phyloP scores from a whole-genome alignment of 2,797 vertebrate species.

The Betta splendens region DNA sequence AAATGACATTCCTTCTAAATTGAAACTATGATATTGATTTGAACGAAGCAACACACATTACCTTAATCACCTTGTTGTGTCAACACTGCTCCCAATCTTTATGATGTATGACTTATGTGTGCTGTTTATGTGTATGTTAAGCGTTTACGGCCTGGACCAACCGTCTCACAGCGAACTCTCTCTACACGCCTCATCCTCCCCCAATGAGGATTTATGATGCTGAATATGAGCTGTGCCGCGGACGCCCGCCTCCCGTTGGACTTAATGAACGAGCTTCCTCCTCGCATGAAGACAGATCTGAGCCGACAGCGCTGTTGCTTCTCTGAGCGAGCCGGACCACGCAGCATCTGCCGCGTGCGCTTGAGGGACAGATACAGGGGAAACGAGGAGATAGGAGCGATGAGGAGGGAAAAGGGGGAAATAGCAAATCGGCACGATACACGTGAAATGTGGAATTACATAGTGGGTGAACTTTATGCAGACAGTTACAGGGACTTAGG shows the following conservation, averaged over 20 bases:
- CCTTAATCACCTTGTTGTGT: neutral
- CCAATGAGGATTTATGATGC: slow-evolving; percentile 79
- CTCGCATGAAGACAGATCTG: slow-evolving; percentile 77
- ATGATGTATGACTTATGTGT: neutral
- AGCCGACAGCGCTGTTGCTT: slow-evolving; percentile 64
- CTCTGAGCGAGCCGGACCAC: slow-evolving; percentile 35
- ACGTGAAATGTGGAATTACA: slow-evolving; percentile 36
- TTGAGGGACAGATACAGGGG: slow-evolving; percentile 34
- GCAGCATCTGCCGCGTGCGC: slow-evolving; percentile 54
- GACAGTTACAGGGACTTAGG: neutral
- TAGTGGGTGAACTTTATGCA: slow-evolving; percentile 40
- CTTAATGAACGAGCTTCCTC: slow-evolving; percentile 70
- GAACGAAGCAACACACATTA: slow-evolving; percentile 13
- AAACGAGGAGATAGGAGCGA: slow-evolving; percentile 18
- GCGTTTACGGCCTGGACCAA: slow-evolving; percentile 6
- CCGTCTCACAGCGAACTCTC: slow-evolving; percentile 11
- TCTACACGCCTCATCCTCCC: slow-evolving; percentile 51
- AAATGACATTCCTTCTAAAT: slow-evolving; percentile 34
- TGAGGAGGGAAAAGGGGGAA: slow-evolving; percentile 12
- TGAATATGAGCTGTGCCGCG: slow-evolving; percentile 44
- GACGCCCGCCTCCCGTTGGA: slow-evolving; percentile 61
- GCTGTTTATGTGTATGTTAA: neutral
- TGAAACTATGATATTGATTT: slow-evolving; percentile 16
- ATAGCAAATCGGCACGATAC: neutral
- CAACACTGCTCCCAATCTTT: slow-evolving; percentile 1